Evolutionary conservation across 2,113 vertebrate genomes (phyloP).

Genomic region (Callorhinus ursinus): DNA sequence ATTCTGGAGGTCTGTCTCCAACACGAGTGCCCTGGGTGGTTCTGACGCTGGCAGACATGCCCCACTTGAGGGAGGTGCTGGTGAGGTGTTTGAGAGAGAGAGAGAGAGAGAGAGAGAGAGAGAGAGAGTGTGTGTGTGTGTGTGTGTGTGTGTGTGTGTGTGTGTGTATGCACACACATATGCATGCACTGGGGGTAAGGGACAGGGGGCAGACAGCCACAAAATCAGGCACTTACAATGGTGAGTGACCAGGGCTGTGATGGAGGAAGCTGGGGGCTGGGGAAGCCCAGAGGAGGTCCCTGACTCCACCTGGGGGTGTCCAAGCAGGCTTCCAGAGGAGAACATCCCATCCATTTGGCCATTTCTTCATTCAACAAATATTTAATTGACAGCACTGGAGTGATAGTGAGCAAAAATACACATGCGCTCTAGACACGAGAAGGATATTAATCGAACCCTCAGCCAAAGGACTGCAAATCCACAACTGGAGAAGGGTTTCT

Average conservation of each 20-base stretch:
- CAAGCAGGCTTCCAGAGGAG: background rate
- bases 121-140: background rate
- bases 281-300: background rate
- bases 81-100: background rate
- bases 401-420: background rate
- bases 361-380: background rate
- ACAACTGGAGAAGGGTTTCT: background rate
- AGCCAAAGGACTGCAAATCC: background rate
- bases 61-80: background rate
- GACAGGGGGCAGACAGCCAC: background rate
- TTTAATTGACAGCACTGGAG: background rate
- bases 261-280: background rate
- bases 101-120: no score
- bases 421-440: background rate
- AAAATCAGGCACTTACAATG: background rate
- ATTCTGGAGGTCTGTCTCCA: slow-evolving; percentile 19
- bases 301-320: background rate
- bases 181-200: accelerated
- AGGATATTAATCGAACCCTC: background rate
- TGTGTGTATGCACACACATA: accelerated
- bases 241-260: background rate
- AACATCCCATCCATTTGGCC: background rate
- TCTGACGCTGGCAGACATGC: background rate
- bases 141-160: accelerated
- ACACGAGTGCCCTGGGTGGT: background rate